Evolutionary conservation across 2,113 vertebrate species (phyloP), one percentile per base, ranked within the genome.

Genomic region (Phaethornis superciliosus): DNA sequence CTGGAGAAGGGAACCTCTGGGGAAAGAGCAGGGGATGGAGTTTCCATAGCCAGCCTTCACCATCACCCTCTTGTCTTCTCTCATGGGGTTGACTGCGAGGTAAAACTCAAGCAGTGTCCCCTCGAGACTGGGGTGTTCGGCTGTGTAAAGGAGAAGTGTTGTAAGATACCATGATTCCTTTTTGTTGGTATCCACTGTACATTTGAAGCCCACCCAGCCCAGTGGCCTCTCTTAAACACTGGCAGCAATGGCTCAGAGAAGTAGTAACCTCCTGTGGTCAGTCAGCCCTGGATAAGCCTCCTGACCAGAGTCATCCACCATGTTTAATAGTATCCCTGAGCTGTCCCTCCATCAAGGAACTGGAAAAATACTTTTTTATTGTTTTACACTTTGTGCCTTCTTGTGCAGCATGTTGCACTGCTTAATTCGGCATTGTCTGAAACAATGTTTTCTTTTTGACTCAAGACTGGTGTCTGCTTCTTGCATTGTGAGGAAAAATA

Each of bases 131-230:
- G 27, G 21, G 6, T 1, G 54, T 28, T 42, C 12, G 4, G 42
- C 22, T 49, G 23, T 19, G 28, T 23, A 4, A 26, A 22, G 18
- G 23, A 24, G 4, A 44, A 2, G 5, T 35, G 40, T 35, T 54
- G 12, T 8, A 5, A 17, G 58, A 51, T n/a, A 26, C 6, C 12
- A 1, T 32, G n/a, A 11, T 9, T 30, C 27, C 32, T 56, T 51
- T 35, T 20, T 42, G 21, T 1, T 5, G 5, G 23, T 33, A 33
- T 6, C 9, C 4, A 0, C 3, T 7, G 26, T 7, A 0, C 2
- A 24, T n/a, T 15, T 22, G 55, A 26, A 69, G 4, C 6, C 18
- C 10, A 4, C 4, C 8, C 14, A 1, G 20, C 42, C 44, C 15
- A 56, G 5, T 7, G 12, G 44, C 46, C 46, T 23, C 21, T 12